Conservation (phyloP, 2,888 invertebrate genomes). For the Hecatera dysodea region DNA sequence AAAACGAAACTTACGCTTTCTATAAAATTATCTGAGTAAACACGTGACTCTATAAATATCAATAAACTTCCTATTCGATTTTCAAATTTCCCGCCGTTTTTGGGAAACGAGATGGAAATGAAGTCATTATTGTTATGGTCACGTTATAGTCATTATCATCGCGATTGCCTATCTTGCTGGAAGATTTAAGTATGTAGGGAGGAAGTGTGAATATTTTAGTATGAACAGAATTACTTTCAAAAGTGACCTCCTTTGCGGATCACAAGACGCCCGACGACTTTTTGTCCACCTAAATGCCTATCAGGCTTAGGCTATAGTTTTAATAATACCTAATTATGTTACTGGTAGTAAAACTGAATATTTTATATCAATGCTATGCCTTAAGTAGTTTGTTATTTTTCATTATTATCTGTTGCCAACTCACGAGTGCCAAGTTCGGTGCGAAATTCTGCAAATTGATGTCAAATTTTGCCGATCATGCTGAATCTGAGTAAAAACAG, state of each 20-base stretch:
- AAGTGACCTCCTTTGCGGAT: constrained; percentile 80
- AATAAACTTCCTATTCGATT: neutral
- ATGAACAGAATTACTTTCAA: constrained; percentile 76
- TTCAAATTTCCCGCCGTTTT: constrained; percentile 71
- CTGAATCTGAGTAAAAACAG: neutral
- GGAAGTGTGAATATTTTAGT: constrained; percentile 50
- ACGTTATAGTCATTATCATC: neutral
- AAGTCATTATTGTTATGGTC: neutral
- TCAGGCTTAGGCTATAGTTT: neutral
- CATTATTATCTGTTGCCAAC: neutral
- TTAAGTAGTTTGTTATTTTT: neutral
- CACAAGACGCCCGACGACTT: constrained; percentile 34
- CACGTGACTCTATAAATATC: constrained; percentile 30
- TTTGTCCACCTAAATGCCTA: constrained; percentile 35
- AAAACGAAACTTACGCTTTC: constrained; percentile 53
- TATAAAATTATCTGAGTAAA: constrained; percentile 36
- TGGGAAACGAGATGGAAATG: constrained; percentile 1
- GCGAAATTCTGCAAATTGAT: neutral
- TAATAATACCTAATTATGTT: no score
- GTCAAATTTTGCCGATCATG: neutral
- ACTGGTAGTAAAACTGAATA: neutral
- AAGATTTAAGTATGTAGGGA: neutral
- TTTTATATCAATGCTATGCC: neutral
- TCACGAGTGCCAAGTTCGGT: constrained; percentile 1
- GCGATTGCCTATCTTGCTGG: neutral